These are phyloP conservation scores for Zophobas morio DNA, from an alignment of 1,140 invertebrate species.

Conservation along the genomic window DNA sequence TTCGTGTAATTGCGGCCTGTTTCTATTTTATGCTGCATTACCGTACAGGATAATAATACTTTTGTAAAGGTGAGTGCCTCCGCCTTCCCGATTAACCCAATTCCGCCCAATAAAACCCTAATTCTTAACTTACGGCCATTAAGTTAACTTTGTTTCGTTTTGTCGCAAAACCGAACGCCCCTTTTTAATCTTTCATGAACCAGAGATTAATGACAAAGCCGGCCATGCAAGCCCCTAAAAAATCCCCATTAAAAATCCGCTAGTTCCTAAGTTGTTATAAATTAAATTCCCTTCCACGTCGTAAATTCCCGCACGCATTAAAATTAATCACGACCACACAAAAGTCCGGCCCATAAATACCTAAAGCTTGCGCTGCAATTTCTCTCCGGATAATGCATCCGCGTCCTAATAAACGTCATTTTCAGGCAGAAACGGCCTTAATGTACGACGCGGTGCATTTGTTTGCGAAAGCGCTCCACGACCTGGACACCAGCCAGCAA, in stretches of 20 bases:
- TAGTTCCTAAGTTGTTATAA: conserved; percentile 6
- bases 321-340: background rate
- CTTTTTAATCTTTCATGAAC: conserved; percentile 5
- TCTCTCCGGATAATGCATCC: background rate
- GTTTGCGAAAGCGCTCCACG: conserved; percentile 93
- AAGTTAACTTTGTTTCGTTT: background rate
- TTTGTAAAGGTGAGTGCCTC: conserved; percentile 76
- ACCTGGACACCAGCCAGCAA: conserved; percentile 90
- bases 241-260: conserved; percentile 8
- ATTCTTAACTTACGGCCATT: no score
- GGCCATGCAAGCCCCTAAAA: background rate
- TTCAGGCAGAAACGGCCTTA: conserved; percentile 93
- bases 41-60: conserved; percentile 76
- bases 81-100: background rate
- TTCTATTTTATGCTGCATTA: conserved; percentile 49
- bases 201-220: conserved; percentile 9
- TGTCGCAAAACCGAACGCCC: background rate
- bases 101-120: background rate
- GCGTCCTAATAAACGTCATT: conserved; percentile 52
- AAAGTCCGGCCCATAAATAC: background rate
- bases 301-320: conserved; percentile 10
- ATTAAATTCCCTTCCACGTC: conserved; percentile 27
- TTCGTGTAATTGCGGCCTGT: conserved; percentile 42
- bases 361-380: conserved; percentile 10
- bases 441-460: conserved; percentile 96